Evolutionary conservation across 1,140 invertebrate species (phyloP).

Genomic region (Marisa cornuarietis): DNA sequence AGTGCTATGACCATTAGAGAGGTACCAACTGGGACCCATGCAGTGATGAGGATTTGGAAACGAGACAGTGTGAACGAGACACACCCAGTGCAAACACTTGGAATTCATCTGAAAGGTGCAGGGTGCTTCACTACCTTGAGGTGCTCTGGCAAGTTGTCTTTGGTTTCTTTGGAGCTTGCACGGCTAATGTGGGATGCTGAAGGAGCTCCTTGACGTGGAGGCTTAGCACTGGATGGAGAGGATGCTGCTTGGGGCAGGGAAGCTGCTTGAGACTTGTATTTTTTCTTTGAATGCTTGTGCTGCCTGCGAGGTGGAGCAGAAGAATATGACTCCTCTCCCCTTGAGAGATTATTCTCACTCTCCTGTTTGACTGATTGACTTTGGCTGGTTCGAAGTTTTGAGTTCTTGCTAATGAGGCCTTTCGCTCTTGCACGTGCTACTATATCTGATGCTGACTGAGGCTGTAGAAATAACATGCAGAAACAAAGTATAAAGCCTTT

Average conservation of each 20-base stretch:
- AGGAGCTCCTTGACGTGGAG: constrained; percentile 7
- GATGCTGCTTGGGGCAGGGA: background rate
- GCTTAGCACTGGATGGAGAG: background rate
- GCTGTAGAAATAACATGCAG: too few relatives aligned
- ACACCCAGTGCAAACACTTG: background rate
- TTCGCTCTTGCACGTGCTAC: constrained; percentile 43
- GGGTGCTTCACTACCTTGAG: constrained; percentile 41
- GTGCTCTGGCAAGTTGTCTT: constrained; percentile 29
- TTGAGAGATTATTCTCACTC: too few relatives aligned
- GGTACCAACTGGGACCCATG: too few relatives aligned
- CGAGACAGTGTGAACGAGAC: too few relatives aligned
- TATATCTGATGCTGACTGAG: constrained; percentile 48
- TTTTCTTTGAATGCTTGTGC: constrained; percentile 11
- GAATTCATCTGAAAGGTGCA: constrained; percentile 41
- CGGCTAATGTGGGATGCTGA: background rate
- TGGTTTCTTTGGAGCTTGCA: background rate
- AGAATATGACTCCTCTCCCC: background rate
- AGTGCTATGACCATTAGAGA: too few relatives aligned
- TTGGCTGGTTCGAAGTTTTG: background rate
- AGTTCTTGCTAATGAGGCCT: constrained; percentile 35
- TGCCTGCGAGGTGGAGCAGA: background rate
- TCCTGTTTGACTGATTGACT: too few relatives aligned
- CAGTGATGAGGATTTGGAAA: too few relatives aligned
- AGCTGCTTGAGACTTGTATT: constrained; percentile 1
- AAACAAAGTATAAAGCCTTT: too few relatives aligned